These are phyloP conservation scores for Dasypolia templi DNA, from an alignment of 2,888 invertebrate species.

Conservation along the genomic window DNA sequence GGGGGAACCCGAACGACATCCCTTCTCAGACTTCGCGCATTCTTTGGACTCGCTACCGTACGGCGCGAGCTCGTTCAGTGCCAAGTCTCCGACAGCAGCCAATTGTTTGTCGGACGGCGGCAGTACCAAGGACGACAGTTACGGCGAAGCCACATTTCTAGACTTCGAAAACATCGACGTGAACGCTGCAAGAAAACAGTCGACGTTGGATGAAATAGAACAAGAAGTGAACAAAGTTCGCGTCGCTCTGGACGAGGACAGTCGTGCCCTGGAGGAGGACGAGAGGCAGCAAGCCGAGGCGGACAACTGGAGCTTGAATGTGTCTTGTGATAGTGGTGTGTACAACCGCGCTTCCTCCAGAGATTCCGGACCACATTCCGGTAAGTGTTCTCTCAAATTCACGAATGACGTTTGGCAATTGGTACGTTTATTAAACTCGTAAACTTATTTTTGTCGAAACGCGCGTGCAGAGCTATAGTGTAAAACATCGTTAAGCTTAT, in stretches of 20 bases:
- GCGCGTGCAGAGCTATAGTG: constrained; percentile 71
- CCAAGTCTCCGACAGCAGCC: constrained; percentile 73
- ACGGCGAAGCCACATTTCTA: constrained; percentile 87
- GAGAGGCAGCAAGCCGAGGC: constrained; percentile 86
- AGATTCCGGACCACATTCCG: constrained; percentile 89
- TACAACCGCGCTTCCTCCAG: constrained; percentile 91
- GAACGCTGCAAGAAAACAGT: constrained; percentile 80
- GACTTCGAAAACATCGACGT: constrained; percentile 84
- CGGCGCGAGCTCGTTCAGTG: constrained; percentile 75
- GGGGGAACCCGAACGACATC: constrained; percentile 82
- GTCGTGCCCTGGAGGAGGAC: constrained; percentile 87
- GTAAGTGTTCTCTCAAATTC: constrained; percentile 74
- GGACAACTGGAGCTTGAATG: constrained; percentile 89
- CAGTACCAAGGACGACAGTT: constrained; percentile 83
- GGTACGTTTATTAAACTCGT: constrained; percentile 75
- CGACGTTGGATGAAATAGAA: constrained; percentile 88
- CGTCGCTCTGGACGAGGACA: constrained; percentile 87
- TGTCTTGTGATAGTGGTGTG: constrained; percentile 91
- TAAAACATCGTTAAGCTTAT: constrained; percentile 80
- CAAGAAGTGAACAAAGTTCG: constrained; percentile 89
- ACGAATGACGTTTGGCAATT: constrained; percentile 57
- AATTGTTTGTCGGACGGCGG: constrained; percentile 77
- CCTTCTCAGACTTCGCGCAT: constrained; percentile 78
- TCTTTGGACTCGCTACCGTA: constrained; percentile 80
- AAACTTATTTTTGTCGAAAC: constrained; percentile 82